Conservation (phyloP, 2,888 invertebrate species). For the Polyommatus icarus region DNA sequence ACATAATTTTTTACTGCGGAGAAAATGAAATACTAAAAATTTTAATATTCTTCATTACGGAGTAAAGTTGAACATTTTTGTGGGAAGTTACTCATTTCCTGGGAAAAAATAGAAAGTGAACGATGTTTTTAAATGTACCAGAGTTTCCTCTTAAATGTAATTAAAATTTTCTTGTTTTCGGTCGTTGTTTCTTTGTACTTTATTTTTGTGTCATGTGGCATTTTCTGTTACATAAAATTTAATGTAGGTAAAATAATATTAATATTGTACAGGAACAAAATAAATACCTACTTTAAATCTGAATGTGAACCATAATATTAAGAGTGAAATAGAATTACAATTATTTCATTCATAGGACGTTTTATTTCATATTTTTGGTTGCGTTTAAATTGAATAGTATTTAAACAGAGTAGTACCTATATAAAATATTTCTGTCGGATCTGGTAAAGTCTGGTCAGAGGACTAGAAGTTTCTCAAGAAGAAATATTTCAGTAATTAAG, state of each 20-base stretch:
- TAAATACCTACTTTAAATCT: background rate
- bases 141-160: background rate
- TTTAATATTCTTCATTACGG: background rate
- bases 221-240: background rate
- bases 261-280: background rate
- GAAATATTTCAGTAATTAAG: too few relatives aligned
- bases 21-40: background rate
- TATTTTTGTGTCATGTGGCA: background rate
- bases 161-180: background rate
- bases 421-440: too few relatives aligned
- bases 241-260: too few relatives aligned
- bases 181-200: constrained; percentile 6
- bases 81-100: constrained; percentile 3
- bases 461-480: too few relatives aligned
- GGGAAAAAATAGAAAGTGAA: background rate
- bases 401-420: too few relatives aligned
- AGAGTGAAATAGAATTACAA: too few relatives aligned
- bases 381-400: too few relatives aligned
- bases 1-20: background rate
- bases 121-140: background rate
- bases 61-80: background rate
- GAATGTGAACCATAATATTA: too few relatives aligned
- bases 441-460: too few relatives aligned
- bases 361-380: too few relatives aligned
- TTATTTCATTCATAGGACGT: too few relatives aligned